Conservation (phyloP, 1,140 invertebrate species). For the Ceratina japonica region DNA sequence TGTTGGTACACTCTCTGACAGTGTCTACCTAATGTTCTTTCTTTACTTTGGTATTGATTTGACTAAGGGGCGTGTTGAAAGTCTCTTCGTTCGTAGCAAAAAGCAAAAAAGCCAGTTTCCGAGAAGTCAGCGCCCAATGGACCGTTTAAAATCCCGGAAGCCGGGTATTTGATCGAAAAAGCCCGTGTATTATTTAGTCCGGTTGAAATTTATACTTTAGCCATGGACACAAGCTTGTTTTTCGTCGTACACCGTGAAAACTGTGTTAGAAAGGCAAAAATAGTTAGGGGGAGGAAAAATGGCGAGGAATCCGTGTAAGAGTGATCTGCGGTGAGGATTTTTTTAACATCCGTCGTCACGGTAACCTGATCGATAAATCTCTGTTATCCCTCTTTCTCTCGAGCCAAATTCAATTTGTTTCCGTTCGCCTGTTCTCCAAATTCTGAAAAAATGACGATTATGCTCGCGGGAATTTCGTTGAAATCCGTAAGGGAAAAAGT, state of each 20-base stretch:
- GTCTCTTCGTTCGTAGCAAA: background rate
- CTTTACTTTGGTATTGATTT: background rate
- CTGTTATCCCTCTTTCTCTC: too few species aligned
- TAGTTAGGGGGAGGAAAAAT: background rate
- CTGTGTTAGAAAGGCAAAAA: background rate
- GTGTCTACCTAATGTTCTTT: too few species aligned
- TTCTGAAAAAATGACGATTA: background rate
- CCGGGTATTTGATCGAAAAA: background rate
- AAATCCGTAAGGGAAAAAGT: background rate
- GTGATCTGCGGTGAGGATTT: background rate
- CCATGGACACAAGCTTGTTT: background rate
- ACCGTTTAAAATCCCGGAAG: background rate
- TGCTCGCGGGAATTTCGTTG: background rate
- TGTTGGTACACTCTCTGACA: too few species aligned
- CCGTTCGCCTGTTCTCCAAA: background rate
- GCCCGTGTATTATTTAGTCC: constrained; percentile 14
- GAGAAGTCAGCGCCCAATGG: constrained; percentile 1
- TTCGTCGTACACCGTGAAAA: constrained; percentile 19
- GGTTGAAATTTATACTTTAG: constrained; percentile 16
- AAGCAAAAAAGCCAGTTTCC: constrained; percentile 2
- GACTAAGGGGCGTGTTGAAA: background rate
- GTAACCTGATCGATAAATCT: background rate
- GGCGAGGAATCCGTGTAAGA: background rate
- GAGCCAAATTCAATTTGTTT: background rate
- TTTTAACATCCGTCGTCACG: background rate